Conservation (phyloP, 2,797 vertebrate species). For the Babyrousa celebensis region DNA sequence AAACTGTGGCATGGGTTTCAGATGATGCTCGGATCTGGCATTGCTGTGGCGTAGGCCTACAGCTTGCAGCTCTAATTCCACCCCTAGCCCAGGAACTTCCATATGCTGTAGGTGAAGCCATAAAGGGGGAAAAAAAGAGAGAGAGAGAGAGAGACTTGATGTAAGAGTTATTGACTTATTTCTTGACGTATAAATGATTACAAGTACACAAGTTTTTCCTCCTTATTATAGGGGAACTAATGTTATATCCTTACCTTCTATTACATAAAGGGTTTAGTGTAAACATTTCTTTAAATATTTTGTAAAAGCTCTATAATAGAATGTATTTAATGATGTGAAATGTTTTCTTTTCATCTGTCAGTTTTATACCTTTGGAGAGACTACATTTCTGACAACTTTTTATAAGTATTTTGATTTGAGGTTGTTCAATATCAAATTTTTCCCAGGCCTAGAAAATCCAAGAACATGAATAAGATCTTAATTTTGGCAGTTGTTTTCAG, state of each 20-base stretch:
- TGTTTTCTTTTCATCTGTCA: constrained; percentile 47
- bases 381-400: constrained; percentile 69
- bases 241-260: neutral
- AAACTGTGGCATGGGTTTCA: no score
- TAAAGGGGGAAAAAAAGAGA: no score
- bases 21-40: no score
- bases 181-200: constrained; percentile 51
- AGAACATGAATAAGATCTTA: constrained; percentile 81
- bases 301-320: constrained; percentile 16
- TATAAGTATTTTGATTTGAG: constrained; percentile 22
- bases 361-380: constrained; percentile 77
- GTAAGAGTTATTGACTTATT: neutral
- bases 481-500: constrained; percentile 77
- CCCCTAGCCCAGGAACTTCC: no score
- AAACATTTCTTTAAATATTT: constrained; percentile 20
- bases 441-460: constrained; percentile 75
- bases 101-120: no score
- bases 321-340: constrained; percentile 46
- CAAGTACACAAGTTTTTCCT: neutral
- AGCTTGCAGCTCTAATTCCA: neutral
- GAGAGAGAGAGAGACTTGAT: neutral
- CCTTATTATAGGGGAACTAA: constrained; percentile 6
- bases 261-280: constrained; percentile 17
- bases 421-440: constrained; percentile 72
- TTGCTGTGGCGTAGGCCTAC: no score